These are phyloP conservation scores for Chinchilla lanigera DNA, from an alignment of 2,113 vertebrate species.

Conservation along the genomic window DNA sequence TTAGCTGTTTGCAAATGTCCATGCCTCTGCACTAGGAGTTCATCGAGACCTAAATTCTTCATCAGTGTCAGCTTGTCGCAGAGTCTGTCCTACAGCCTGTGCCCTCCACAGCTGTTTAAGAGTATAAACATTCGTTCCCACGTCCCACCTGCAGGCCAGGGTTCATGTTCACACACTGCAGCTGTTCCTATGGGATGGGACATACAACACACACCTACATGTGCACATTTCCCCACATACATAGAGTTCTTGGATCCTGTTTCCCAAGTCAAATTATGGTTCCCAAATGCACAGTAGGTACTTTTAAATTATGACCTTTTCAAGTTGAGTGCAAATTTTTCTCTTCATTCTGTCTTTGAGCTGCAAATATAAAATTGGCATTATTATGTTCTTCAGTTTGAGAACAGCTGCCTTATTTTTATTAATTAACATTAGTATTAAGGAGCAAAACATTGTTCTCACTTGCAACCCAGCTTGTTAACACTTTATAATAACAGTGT, in stretches of 20 bases:
- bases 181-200: background rate
- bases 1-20: background rate
- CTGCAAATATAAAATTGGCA: conserved; percentile 49
- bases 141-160: background rate
- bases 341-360: background rate
- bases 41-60: background rate
- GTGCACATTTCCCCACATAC: background rate
- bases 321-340: background rate
- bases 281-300: background rate
- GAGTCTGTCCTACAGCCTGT: background rate
- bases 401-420: conserved; percentile 37
- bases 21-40: background rate
- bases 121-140: background rate
- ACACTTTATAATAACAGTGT: conserved; percentile 44
- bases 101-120: background rate
- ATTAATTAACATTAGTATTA: conserved; percentile 49
- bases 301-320: conserved; percentile 18
- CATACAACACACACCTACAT: background rate
- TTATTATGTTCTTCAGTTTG: conserved; percentile 61
- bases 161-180: background rate
- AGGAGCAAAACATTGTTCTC: background rate
- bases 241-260: background rate
- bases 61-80: background rate
- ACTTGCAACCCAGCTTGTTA: conserved; percentile 2
- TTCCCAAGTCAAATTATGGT: conserved; percentile 17